A percentile compares a stretch with the other conserved stretches of the same genome.
phyloP scores from a whole-genome alignment of 2,797 vertebrate genomes.

The Poeciliopsis turneri region DNA sequence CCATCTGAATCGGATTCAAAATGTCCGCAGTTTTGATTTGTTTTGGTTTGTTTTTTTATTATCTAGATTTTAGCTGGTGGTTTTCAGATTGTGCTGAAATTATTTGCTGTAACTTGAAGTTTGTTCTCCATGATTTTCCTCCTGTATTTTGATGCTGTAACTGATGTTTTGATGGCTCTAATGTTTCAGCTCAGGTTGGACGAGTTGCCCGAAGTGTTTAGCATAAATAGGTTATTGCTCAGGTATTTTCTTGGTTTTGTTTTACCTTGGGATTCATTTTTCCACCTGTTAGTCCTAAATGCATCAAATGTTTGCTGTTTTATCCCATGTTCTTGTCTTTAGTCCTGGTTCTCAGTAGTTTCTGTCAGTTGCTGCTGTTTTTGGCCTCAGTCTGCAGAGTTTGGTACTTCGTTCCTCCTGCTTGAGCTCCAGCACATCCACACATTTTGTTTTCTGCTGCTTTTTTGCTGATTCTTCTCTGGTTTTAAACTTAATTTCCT shows the following conservation, averaged over 20 bases:
- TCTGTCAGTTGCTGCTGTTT: neutral
- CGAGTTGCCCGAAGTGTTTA: no score
- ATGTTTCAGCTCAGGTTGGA: no score
- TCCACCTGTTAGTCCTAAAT: neutral
- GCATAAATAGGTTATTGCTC: neutral
- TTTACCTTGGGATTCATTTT: neutral
- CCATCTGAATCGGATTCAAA: neutral
- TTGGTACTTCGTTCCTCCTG: neutral
- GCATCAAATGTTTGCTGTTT: neutral
- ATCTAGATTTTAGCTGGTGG: neutral
- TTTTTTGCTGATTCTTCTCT: neutral
- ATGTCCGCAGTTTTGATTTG: neutral
- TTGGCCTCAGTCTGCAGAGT: neutral
- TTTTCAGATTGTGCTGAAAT: neutral
- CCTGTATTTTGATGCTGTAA: no score
- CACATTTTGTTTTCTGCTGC: neutral
- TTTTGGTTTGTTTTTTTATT: neutral
- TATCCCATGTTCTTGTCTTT: neutral
- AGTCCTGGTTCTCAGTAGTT: neutral
- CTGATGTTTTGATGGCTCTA: no score
- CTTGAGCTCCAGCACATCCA: neutral
- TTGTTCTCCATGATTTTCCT: neutral
- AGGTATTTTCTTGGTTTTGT: neutral
- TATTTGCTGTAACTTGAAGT: neutral
- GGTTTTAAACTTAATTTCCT: slow-evolving; percentile 9